Evolutionary conservation across 1,140 invertebrate genomes (phyloP).

Genomic region (Euschistus heros): DNA sequence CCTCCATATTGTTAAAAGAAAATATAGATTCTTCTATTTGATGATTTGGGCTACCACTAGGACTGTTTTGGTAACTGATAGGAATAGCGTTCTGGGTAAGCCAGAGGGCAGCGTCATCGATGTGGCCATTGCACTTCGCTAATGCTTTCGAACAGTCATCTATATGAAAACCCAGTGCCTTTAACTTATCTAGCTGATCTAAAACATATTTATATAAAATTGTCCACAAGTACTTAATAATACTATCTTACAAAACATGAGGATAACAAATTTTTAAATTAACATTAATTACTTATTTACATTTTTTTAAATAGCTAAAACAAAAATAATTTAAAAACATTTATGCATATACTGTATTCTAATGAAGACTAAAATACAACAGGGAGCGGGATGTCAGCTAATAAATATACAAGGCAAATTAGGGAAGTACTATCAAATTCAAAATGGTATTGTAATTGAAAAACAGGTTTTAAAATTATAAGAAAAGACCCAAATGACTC

Average conservation of each 20-base stretch:
- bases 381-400: too few relatives aligned
- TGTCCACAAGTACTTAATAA: background rate
- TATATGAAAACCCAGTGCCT: constrained; percentile 57
- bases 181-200: constrained; percentile 46
- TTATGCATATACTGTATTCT: too few relatives aligned
- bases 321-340: too few relatives aligned
- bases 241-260: background rate
- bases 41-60: constrained; percentile 1
- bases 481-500: too few relatives aligned
- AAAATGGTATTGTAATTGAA: too few relatives aligned
- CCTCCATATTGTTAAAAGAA: constrained; percentile 27
- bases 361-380: too few relatives aligned
- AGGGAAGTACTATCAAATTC: too few relatives aligned
- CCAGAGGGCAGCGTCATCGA: constrained; percentile 79
- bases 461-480: too few relatives aligned
- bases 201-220: constrained; percentile 27
- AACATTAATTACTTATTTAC: background rate
- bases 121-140: constrained; percentile 48
- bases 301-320: background rate
- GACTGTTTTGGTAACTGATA: constrained; percentile 25
- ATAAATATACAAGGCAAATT: too few relatives aligned
- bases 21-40: constrained; percentile 20
- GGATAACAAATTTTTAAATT: background rate
- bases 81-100: constrained; percentile 54
- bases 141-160: constrained; percentile 61